A percentile compares a stretch with the other conserved stretches of the same genome.
These are phyloP conservation scores for Porites australiensis DNA, from an alignment of 64 coral and sea anemone species.

Conservation along the genomic window DNA sequence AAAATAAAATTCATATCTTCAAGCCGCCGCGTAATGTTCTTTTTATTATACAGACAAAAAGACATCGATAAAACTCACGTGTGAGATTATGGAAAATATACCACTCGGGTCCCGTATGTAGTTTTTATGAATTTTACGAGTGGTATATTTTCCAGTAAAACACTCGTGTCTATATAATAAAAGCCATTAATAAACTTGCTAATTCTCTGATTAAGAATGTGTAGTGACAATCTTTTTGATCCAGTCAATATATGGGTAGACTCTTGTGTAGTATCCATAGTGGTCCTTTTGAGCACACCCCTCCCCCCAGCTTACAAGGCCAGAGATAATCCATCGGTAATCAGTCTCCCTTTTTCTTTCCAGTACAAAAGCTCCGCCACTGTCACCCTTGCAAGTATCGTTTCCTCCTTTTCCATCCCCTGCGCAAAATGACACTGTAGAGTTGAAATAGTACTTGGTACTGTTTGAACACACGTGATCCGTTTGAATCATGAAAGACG, in stretches of 20 bases:
- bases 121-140: too few species aligned
- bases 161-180: too few species aligned
- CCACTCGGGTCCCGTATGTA: too few species aligned
- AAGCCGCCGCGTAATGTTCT: too few species aligned
- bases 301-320: constrained; percentile 56
- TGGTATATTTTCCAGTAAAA: too few species aligned
- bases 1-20: too few species aligned
- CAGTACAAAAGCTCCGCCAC: constrained; percentile 68
- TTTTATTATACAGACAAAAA: too few species aligned
- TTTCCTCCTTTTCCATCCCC: constrained; percentile 63
- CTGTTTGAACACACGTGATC: constrained; percentile 8
- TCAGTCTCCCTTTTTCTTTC: not conserved
- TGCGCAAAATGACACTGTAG: constrained; percentile 55
- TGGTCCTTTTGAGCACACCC: constrained; percentile 8
- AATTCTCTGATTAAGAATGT: too few species aligned
- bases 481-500: constrained; percentile 4
- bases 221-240: not conserved
- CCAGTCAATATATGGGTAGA: constrained; percentile 57
- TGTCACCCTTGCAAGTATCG: constrained; percentile 53
- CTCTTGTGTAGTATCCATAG: constrained; percentile 64
- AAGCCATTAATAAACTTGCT: too few species aligned
- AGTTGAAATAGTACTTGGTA: not conserved
- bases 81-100: too few species aligned
- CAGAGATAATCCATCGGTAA: constrained; percentile 34
- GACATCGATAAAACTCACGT: too few species aligned